phyloP scores from a whole-genome alignment of 2,113 vertebrate species.

The Tretioscincus oriximinensis region DNA sequence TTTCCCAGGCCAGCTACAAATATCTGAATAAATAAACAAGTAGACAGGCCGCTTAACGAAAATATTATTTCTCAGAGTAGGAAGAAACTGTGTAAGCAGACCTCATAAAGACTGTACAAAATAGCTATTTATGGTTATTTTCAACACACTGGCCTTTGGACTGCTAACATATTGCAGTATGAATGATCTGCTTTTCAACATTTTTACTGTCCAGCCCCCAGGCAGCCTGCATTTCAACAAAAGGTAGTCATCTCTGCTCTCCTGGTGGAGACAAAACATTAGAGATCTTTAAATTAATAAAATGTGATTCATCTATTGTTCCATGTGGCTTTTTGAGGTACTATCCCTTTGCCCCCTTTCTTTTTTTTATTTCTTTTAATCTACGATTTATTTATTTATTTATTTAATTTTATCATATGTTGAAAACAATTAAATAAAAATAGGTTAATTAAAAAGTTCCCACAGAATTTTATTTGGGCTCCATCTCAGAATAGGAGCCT shows the following conservation, averaged over 20 bases:
- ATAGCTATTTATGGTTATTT: not conserved
- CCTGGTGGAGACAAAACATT: constrained; percentile 50
- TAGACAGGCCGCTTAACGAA: not conserved
- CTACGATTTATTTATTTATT: no score
- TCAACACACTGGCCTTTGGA: not conserved
- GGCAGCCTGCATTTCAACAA: not conserved
- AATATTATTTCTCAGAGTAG: not conserved
- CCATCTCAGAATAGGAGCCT: no score
- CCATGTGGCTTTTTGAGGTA: no score
- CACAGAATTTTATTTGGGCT: no score
- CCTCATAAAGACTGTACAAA: not conserved
- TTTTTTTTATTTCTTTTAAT: no score
- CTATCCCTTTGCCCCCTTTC: no score
- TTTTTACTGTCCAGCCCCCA: not conserved
- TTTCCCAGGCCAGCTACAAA: not conserved
- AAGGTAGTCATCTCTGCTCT: constrained; percentile 27
- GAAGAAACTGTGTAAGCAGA: not conserved
- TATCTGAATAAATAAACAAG: not conserved
- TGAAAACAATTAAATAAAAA: no score
- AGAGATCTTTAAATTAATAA: no score
- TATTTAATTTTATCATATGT: no score
- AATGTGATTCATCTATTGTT: no score
- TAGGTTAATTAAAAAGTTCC: no score
- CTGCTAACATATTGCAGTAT: not conserved
- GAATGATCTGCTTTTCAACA: not conserved